Evolutionary conservation across 2,113 vertebrate genomes (phyloP).

Genomic region (Gallinago jamesoni): DNA sequence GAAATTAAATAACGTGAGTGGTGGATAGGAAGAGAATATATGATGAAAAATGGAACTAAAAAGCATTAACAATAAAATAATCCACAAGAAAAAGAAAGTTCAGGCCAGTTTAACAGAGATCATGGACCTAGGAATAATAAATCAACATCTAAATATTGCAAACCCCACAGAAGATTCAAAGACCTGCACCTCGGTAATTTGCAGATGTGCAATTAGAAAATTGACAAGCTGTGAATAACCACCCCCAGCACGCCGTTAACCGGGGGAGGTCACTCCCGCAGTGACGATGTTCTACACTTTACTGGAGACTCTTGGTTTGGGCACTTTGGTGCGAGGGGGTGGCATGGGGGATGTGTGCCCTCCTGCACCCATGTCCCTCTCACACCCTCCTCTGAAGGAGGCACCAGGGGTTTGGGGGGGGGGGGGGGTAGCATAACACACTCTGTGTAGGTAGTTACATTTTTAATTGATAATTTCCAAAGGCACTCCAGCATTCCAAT

Average conservation of each 20-base stretch:
- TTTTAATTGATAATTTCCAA: constrained; percentile 9
- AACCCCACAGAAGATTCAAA: background rate
- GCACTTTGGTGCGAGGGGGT: background rate
- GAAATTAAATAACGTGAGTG: background rate
- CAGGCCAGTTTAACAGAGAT: background rate
- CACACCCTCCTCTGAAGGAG: background rate
- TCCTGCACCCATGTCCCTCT: background rate
- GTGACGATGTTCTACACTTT: background rate
- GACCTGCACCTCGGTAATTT: background rate
- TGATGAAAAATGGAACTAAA: background rate
- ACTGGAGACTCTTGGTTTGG: background rate
- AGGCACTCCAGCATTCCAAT: background rate
- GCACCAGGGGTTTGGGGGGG: background rate
- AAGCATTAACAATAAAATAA: background rate
- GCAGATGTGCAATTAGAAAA: background rate
- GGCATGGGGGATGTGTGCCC: rapidly evolving
- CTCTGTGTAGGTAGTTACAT: background rate
- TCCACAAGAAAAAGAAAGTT: background rate
- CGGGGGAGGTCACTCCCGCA: background rate
- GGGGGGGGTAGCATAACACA: background rate
- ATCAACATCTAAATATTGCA: background rate
- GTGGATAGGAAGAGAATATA: background rate
- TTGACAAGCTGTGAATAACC: background rate
- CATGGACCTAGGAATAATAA: background rate
- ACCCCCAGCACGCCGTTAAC: background rate